Base-by-base conservation (phyloP, 2,888 invertebrate species). In the Rhyacophila evoluta region DNA sequence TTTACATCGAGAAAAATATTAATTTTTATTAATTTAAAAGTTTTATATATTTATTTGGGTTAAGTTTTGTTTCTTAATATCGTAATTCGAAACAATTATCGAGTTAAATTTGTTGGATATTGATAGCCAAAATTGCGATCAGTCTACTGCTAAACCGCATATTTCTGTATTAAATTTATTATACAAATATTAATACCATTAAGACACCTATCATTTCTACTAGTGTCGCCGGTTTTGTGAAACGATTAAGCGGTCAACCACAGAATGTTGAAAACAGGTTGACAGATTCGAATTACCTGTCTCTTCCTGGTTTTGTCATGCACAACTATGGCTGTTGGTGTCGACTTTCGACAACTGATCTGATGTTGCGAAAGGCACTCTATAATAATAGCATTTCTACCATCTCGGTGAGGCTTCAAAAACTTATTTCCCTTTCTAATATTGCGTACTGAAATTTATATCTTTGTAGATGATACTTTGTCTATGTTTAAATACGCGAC, bases 231-330 rank as follows among this genome's bases (percentile, higher is more conserved):
- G 55, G 74, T 74, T 41, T 27, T 11, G 74, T 1, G 27, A 33
- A 67, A 15, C 67, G 74, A 74, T 74, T 67, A 27, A 36, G 28
- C 55, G 67, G 55, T 55, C 19, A 55, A 19, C 55, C 55, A 19
- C 55, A 55, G 25, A 55, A 55, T 55, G 55, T 15, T 55, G 55
- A 55, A 55, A 55, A 55, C 55, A 55, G 55, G 55, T 55, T 55
- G 55, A 55, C 55, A 55, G 55, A 55, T 25, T 19, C 15, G 55
- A 55, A 12, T 55, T 55, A 19, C 55, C 55, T 55, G 55, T 55
- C 55, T 55, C 55, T 55, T 55, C 55, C 55, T 55, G 55, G 15
- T 41, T 41, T 15, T 41, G 41, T 41, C 41, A 41, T 5, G 15
- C 15, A 15, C 19, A 41, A 33, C 29, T 33, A 33, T 33, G 29